These are phyloP conservation scores for Esperia sulphurella DNA, from an alignment of 2,888 invertebrate genomes.

Conservation along the genomic window DNA sequence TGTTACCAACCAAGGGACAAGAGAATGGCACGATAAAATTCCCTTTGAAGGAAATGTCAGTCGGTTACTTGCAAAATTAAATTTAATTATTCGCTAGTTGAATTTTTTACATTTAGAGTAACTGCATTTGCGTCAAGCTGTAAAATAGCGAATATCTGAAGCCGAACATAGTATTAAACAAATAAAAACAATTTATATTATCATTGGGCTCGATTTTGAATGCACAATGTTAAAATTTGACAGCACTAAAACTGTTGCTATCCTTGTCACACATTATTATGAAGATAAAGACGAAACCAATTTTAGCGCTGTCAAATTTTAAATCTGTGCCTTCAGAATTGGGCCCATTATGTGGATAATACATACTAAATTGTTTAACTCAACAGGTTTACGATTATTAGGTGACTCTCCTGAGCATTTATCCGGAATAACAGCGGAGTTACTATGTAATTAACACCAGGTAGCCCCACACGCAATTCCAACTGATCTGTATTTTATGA, in stretches of 20 bases:
- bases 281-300: no score
- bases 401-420: not conserved
- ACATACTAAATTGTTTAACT: no score
- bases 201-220: no score
- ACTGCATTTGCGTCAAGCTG: no score
- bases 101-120: no score
- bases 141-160: no score
- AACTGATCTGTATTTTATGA: constrained; percentile 11
- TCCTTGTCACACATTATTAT: no score
- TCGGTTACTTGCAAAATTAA: constrained; percentile 21
- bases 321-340: no score
- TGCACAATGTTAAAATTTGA: no score
- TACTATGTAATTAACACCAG: constrained; percentile 6
- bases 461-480: constrained; percentile 1
- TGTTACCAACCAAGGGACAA: constrained; percentile 30
- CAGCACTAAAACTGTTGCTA: no score
- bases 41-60: constrained; percentile 39
- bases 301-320: no score
- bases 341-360: no score
- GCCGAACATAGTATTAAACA: not conserved
- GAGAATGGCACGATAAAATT: constrained; percentile 45
- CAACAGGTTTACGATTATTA: not conserved
- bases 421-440: not conserved
- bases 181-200: not conserved
- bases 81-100: constrained; percentile 2